Conservation (phyloP, 2,888 invertebrate species). For the Papilio demoleus region DNA sequence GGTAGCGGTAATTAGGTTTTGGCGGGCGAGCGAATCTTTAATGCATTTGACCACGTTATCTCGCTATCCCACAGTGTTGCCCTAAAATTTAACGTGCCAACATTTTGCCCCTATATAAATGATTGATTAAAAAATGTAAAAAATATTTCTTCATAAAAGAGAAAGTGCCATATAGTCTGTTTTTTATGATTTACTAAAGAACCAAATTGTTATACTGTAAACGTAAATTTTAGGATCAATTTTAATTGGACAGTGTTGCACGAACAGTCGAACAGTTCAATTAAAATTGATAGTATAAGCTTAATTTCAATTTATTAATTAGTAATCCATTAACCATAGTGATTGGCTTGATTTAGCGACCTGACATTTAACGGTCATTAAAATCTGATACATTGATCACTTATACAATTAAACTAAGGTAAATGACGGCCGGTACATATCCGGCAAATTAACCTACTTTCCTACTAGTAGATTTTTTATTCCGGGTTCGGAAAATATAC, state of each 20-base stretch:
- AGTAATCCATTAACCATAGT: not conserved
- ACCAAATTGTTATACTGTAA: too few species aligned
- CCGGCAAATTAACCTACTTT: not conserved
- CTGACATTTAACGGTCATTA: not conserved
- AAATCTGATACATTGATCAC: not conserved
- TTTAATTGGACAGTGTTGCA: too few species aligned
- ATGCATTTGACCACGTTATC: slow-evolving; percentile 24
- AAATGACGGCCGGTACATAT: not conserved
- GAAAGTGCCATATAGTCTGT: too few species aligned
- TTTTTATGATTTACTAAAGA: too few species aligned
- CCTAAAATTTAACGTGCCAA: slow-evolving; percentile 16
- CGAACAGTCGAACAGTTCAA: too few species aligned
- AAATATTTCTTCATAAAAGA: too few species aligned
- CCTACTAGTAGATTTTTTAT: not conserved
- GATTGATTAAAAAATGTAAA: too few species aligned
- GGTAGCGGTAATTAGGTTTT: slow-evolving; percentile 20
- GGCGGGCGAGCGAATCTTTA: slow-evolving; percentile 20
- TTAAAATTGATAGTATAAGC: not conserved
- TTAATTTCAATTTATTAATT: not conserved
- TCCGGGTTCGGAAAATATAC: too few species aligned
- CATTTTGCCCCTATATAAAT: not conserved
- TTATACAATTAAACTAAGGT: not conserved
- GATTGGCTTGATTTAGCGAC: not conserved
- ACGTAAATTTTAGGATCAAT: too few species aligned
- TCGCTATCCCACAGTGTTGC: slow-evolving; percentile 3